Conservation (phyloP, 1,140 invertebrate species). For the Galleria mellonella region DNA sequence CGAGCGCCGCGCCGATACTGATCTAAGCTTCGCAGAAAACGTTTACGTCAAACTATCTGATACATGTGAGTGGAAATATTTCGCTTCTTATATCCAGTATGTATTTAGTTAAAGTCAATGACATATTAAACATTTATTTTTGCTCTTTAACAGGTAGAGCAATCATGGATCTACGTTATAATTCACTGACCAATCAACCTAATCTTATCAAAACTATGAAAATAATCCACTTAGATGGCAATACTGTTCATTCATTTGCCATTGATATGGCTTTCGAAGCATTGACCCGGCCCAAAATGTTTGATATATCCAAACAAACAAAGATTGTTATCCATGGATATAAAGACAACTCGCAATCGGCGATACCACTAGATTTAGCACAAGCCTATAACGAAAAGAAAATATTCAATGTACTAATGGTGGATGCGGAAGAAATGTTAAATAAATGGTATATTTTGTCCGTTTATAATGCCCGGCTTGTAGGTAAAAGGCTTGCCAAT, state of each 20-base stretch:
- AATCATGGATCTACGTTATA: constrained; percentile 50
- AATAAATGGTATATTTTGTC: constrained; percentile 54
- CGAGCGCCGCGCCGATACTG: constrained; percentile 13
- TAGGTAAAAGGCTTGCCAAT: constrained; percentile 67
- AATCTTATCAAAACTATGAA: constrained; percentile 57
- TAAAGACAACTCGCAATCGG: constrained; percentile 53
- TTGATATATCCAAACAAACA: constrained; percentile 61
- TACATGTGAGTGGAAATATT: constrained; percentile 54
- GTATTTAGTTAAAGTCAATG: not conserved
- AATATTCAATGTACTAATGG: constrained; percentile 57
- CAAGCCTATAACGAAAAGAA: constrained; percentile 54
- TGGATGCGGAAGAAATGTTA: constrained; percentile 59
- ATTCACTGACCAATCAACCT: constrained; percentile 37
- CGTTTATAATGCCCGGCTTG: constrained; percentile 49
- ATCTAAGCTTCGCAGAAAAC: constrained; percentile 55
- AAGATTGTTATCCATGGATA: constrained; percentile 65
- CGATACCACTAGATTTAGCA: constrained; percentile 47
- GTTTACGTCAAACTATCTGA: constrained; percentile 57
- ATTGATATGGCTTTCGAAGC: constrained; percentile 45
- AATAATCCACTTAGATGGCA: constrained; percentile 41
- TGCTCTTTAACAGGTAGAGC: constrained; percentile 47
- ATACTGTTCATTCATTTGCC: constrained; percentile 30
- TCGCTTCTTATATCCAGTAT: constrained; percentile 14
- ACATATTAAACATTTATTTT: constrained; percentile 9
- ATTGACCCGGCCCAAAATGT: constrained; percentile 38